Evolutionary conservation across 92 coral and sea anemone genomes (phyloP).

Genomic region (Epizoanthus illoricatus): DNA sequence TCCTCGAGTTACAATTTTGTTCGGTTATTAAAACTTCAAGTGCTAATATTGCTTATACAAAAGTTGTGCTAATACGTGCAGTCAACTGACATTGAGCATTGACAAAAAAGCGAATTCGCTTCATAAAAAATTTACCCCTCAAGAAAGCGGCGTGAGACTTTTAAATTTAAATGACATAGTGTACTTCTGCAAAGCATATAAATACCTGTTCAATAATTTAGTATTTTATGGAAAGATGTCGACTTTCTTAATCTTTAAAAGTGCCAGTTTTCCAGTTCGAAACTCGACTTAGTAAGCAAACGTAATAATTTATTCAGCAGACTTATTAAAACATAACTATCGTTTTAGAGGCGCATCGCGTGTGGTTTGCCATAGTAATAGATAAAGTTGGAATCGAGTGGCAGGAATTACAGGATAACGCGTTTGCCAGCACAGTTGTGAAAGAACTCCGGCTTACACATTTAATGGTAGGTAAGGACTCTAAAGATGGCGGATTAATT

Average conservation of each 20-base stretch:
- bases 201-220: constrained; percentile 2
- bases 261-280: no score
- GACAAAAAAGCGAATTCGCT: background rate
- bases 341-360: background rate
- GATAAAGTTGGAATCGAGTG: background rate
- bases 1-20: no score
- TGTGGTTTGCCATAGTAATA: background rate
- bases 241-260: background rate
- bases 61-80: background rate
- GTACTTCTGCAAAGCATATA: background rate
- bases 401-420: background rate
- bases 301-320: background rate
- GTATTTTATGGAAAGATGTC: background rate
- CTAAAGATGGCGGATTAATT: background rate
- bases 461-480: background rate
- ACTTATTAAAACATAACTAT: background rate
- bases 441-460: background rate
- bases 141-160: background rate
- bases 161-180: background rate
- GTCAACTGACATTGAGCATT: background rate
- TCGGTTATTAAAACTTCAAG: no score
- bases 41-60: no score
- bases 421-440: background rate
- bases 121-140: constrained; percentile 16
- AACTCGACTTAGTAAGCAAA: background rate